A percentile compares a stretch with the other conserved stretches of the same genome.
Evolutionary conservation across 1,140 invertebrate genomes (phyloP).

Genomic region (Atopsyche davidsoni): DNA sequence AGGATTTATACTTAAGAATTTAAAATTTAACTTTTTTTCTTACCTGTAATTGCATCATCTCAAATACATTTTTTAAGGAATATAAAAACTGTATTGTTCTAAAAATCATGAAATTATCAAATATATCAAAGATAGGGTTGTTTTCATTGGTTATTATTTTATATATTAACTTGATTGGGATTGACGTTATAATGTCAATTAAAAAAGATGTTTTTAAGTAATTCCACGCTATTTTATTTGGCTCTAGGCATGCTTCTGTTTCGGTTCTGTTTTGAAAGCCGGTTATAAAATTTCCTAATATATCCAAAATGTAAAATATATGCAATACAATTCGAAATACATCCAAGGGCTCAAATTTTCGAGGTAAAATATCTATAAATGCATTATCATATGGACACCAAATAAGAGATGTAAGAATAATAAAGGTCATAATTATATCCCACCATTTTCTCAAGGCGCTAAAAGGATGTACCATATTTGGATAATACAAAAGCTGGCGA

Average conservation of each 20-base stretch:
- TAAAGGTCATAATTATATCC: conserved; percentile 10
- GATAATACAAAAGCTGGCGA: conserved; percentile 7
- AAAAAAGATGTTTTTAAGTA: conserved; percentile 12
- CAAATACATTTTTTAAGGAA: conserved; percentile 5
- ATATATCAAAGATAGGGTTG: conserved; percentile 8
- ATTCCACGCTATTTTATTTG: background rate
- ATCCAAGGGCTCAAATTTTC: background rate
- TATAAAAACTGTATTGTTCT: background rate
- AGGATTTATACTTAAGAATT: too few species aligned
- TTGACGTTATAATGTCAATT: background rate
- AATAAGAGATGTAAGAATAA: background rate
- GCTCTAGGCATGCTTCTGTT: conserved; percentile 7
- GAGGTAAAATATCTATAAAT: background rate
- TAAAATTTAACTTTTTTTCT: too few species aligned
- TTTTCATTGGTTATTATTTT: background rate
- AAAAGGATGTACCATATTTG: conserved; percentile 15
- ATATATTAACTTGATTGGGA: conserved; percentile 1
- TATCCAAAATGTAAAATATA: conserved; percentile 3
- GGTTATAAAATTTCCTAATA: conserved; percentile 8
- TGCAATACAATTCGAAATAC: background rate
- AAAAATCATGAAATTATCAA: conserved; percentile 2
- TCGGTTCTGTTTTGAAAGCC: conserved; percentile 9
- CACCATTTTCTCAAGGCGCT: conserved; percentile 13
- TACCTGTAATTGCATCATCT: conserved; percentile 6
- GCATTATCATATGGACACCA: conserved; percentile 7